Percentiles rank a stretch among this genome's conserved stretches.
Evolutionary conservation across 2,113 vertebrate species (phyloP).

Genomic region (Bos indicus): DNA sequence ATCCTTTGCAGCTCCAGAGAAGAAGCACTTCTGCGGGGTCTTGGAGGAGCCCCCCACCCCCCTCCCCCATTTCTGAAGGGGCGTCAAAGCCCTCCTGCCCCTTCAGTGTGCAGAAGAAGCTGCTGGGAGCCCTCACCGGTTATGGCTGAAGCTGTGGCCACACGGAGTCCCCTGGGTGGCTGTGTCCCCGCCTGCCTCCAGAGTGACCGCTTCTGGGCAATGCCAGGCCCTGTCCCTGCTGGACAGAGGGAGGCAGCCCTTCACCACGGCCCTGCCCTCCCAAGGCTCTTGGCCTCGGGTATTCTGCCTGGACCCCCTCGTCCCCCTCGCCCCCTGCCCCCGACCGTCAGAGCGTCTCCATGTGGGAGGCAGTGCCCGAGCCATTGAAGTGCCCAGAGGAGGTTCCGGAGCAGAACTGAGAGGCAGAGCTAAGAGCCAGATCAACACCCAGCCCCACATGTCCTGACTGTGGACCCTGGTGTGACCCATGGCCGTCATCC

Average conservation of each 20-base stretch:
- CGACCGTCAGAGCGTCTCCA: accelerated
- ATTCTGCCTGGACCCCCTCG: not conserved
- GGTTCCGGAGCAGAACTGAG: not conserved
- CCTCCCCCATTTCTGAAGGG: not conserved
- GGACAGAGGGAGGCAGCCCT: accelerated
- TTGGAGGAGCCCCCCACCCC: not conserved
- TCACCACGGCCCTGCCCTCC: accelerated
- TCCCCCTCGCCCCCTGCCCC: not conserved
- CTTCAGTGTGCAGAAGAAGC: not conserved
- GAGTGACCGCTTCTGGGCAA: accelerated
- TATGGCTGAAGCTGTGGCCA: not conserved
- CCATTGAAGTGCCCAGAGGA: accelerated
- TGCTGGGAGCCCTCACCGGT: not conserved
- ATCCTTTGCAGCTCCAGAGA: not conserved
- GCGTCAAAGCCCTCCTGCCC: not conserved
- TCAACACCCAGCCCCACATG: accelerated
- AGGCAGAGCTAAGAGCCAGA: accelerated
- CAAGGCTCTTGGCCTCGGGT: not conserved
- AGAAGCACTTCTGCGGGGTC: not conserved
- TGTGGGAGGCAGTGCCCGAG: not conserved
- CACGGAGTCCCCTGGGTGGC: accelerated
- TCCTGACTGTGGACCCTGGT: not conserved
- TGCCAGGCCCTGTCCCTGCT: not conserved
- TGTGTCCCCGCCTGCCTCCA: accelerated
- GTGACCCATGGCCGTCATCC: accelerated